A percentile compares a stretch with the other conserved stretches of the same genome.
Evolutionary conservation across 64 coral and sea anemone species (phyloP).

Genomic region (Montipora cactus): DNA sequence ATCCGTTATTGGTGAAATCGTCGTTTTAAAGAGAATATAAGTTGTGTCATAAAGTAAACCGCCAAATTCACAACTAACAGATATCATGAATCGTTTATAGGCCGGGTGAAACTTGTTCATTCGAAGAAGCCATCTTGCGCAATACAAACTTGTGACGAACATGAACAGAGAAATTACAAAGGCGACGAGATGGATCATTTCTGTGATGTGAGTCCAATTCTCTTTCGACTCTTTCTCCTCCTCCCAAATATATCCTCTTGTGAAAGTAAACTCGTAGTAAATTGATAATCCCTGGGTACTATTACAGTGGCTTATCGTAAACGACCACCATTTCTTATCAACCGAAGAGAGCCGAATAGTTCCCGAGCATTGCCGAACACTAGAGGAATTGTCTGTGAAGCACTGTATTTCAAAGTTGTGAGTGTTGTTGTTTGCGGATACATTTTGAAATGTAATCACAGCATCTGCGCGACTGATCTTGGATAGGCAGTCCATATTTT

Average conservation of each 20-base stretch:
- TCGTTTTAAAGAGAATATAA: background rate
- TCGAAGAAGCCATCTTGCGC: slow-evolving; percentile 35
- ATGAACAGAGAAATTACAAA: slow-evolving; percentile 19
- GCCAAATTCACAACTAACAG: slow-evolving; percentile 49
- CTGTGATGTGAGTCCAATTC: slow-evolving; percentile 18
- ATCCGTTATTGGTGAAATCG: slow-evolving; percentile 6
- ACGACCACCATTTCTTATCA: slow-evolving; percentile 73
- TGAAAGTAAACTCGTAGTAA: slow-evolving; percentile 70
- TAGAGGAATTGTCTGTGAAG: background rate
- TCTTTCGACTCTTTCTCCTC: slow-evolving; percentile 39
- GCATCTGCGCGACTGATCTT: slow-evolving; percentile 52
- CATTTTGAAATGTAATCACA: slow-evolving; percentile 26
- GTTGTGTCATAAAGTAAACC: slow-evolving; percentile 44
- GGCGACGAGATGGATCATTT: background rate
- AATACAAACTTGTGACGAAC: background rate
- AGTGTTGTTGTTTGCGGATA: background rate
- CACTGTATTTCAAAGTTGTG: slow-evolving; percentile 3
- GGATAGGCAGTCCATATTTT: slow-evolving; percentile 60
- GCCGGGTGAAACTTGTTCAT: slow-evolving; percentile 62
- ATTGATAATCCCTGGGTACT: slow-evolving; percentile 43
- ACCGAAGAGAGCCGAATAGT: slow-evolving; percentile 43
- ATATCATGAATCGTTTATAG: slow-evolving; percentile 61
- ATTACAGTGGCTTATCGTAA: slow-evolving; percentile 78
- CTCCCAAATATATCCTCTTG: slow-evolving; percentile 80
- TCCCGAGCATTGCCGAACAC: slow-evolving; percentile 69